Conservation (phyloP, 2,888 invertebrate species). For the Helicoverpa assulta region DNA sequence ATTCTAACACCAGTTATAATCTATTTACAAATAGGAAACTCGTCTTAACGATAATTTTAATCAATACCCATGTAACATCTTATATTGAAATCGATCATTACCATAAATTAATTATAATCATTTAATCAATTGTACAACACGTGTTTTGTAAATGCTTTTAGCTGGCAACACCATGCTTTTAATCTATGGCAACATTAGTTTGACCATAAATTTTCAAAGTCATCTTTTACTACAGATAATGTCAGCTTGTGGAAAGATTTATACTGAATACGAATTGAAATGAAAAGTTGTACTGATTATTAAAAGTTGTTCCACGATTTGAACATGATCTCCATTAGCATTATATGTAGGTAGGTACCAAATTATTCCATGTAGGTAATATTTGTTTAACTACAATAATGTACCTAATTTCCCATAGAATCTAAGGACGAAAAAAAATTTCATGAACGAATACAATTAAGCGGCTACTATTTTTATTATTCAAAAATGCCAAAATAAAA, state of each 20-base stretch:
- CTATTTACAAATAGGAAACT: conserved; percentile 37
- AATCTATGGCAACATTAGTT: conserved; percentile 57
- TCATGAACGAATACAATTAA: too few species aligned
- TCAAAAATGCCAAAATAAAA: too few species aligned
- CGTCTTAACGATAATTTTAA: conserved; percentile 43
- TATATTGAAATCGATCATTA: conserved; percentile 54
- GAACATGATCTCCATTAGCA: background rate
- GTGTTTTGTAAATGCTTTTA: conserved; percentile 73
- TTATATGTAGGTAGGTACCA: too few species aligned
- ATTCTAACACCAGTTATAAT: background rate
- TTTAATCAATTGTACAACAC: conserved; percentile 66
- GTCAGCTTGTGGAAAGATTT: background rate
- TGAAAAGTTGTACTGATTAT: background rate
- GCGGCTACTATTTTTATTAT: too few species aligned
- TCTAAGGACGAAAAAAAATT: too few species aligned
- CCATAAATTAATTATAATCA: conserved; percentile 66
- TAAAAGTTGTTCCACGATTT: background rate
- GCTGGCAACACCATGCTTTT: conserved; percentile 60
- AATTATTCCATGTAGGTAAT: too few species aligned
- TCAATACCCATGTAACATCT: conserved; percentile 39
- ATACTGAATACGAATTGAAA: background rate
- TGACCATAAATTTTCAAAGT: conserved; percentile 52
- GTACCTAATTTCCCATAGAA: too few species aligned
- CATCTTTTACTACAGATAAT: conserved; percentile 28
- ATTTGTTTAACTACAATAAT: too few species aligned